Evolutionary conservation across 2,113 vertebrate genomes (phyloP).

Genomic region (Malurus cyaneus): DNA sequence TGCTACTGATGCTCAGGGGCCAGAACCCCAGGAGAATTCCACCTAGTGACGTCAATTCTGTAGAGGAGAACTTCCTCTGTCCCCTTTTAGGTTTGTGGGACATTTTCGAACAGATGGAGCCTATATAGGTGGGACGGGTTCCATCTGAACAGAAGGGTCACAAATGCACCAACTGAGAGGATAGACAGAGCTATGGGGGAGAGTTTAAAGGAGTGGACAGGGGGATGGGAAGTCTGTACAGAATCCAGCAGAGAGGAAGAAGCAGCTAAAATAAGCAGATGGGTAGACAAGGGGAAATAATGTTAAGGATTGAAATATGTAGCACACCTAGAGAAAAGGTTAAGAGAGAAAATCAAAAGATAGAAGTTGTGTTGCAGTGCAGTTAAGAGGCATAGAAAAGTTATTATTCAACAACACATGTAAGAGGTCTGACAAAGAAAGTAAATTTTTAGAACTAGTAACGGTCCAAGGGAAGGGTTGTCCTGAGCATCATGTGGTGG

Average conservation of each 20-base stretch:
- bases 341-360: conserved; percentile 21
- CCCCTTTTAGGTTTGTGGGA: conserved; percentile 75
- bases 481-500: not conserved
- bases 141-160: conserved; percentile 84
- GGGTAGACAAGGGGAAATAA: conserved; percentile 68
- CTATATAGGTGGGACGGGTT: conserved; percentile 77
- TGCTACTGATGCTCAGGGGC: conserved; percentile 58
- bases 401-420: not conserved
- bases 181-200: conserved; percentile 83
- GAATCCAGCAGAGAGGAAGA: conserved; percentile 76
- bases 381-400: not conserved
- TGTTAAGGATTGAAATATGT: conserved; percentile 59
- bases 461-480: not conserved
- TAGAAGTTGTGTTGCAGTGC: not conserved
- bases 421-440: not conserved
- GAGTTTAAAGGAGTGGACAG: conserved; percentile 81
- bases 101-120: conserved; percentile 80
- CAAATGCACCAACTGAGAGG: conserved; percentile 81
- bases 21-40: conserved; percentile 77
- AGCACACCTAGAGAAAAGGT: conserved; percentile 60
- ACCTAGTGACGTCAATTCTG: conserved; percentile 79
- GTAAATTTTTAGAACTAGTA: not conserved
- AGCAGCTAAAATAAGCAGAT: conserved; percentile 79
- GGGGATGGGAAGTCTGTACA: conserved; percentile 75
- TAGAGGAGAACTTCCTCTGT: conserved; percentile 78